Percentiles rank a stretch among this genome's conserved stretches.
Conservation (phyloP, 2,797 vertebrate species). For the Valencia hispanica region DNA sequence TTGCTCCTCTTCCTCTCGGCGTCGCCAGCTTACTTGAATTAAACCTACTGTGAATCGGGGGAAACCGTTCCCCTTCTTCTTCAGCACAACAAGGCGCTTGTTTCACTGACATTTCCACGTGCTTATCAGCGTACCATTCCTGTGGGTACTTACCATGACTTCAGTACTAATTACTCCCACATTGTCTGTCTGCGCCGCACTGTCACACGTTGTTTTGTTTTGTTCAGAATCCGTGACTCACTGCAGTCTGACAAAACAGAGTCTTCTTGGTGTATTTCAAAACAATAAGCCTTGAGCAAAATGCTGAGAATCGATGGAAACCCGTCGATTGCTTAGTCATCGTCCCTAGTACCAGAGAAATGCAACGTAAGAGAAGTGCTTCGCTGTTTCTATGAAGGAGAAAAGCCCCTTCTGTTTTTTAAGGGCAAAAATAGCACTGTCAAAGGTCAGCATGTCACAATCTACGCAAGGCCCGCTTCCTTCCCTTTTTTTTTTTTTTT, state of each 20-base stretch:
- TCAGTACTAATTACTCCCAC: constrained; percentile 18
- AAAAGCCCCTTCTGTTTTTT: constrained; percentile 47
- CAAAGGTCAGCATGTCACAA: constrained; percentile 45
- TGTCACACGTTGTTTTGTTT: constrained; percentile 32
- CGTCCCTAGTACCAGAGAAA: neutral
- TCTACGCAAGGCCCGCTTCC: constrained; percentile 46
- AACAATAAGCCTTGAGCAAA: constrained; percentile 24
- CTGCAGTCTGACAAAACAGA: neutral
- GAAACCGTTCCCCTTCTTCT: neutral
- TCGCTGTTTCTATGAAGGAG: neutral
- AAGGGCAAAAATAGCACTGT: constrained; percentile 40
- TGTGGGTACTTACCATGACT: constrained; percentile 16
- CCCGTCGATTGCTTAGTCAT: constrained; percentile 37
- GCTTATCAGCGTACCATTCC: neutral
- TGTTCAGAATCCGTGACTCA: constrained; percentile 50
- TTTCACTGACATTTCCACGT: constrained; percentile 14
- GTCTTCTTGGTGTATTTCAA: constrained; percentile 21
- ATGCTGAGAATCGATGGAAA: constrained; percentile 26
- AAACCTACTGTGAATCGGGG: neutral
- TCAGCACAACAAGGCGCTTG: neutral
- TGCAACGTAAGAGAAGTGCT: constrained; percentile 22
- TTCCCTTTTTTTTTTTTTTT: constrained; percentile 33
- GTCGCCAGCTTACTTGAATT: constrained; percentile 5
- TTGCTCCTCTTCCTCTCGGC: constrained; percentile 1
- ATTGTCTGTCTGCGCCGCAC: constrained; percentile 10